A percentile compares a stretch with the other conserved stretches of the same genome.
phyloP scores from a whole-genome alignment of 2,888 invertebrate species.

The Pediacus dermestoides region DNA sequence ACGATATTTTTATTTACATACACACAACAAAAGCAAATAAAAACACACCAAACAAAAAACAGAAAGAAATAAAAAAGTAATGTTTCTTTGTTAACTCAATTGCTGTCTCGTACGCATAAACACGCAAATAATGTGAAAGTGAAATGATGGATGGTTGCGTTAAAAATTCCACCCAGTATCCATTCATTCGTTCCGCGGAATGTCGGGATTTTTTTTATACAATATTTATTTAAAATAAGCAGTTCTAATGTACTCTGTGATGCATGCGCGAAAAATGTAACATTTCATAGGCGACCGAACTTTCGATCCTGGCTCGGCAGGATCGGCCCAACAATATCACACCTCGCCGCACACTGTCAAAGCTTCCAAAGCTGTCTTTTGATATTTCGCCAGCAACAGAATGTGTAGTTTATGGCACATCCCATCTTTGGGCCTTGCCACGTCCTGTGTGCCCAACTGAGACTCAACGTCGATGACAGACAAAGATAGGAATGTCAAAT shows the following conservation, averaged over 20 bases:
- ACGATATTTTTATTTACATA: no score
- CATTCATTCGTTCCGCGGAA: no score
- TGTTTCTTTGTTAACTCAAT: no score
- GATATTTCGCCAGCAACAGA: conserved; percentile 43
- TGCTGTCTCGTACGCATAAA: no score
- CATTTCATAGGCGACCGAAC: conserved; percentile 42
- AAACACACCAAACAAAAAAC: no score
- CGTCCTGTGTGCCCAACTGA: conserved; percentile 8
- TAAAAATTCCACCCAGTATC: no score
- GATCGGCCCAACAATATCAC: conserved; percentile 45
- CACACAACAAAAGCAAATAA: no score
- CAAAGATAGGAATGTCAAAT: conserved; percentile 34
- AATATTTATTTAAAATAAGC: conserved; percentile 23
- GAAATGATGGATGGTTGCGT: no score
- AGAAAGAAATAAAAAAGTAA: no score
- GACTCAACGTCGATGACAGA: conserved; percentile 23
- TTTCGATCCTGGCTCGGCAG: conserved; percentile 34
- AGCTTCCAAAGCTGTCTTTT: conserved; percentile 46
- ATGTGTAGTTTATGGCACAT: conserved; percentile 36
- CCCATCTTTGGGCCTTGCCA: conserved; percentile 13
- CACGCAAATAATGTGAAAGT: no score
- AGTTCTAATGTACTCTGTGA: conserved; percentile 25
- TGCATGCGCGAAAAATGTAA: conserved; percentile 39
- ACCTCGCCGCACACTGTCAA: conserved; percentile 47
- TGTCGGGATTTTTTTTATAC: no score